These are phyloP conservation scores for Pandemis heparana DNA, from an alignment of 2,888 invertebrate genomes.

Conservation along the genomic window DNA sequence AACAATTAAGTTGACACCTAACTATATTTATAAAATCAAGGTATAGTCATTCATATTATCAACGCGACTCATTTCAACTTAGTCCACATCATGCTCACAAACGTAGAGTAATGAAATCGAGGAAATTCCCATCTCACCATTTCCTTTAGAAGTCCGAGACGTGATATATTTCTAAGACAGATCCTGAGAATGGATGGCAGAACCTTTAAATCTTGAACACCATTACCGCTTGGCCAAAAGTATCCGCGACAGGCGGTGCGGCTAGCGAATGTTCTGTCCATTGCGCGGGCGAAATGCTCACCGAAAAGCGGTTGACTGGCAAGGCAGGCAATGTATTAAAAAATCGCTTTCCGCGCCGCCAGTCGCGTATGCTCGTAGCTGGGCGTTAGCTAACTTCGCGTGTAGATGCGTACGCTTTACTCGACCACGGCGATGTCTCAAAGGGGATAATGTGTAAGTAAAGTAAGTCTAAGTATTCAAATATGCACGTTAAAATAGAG, in stretches of 20 bases:
- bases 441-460: too few species aligned
- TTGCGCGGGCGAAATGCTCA: too few species aligned
- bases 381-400: too few species aligned
- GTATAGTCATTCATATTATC: neutral
- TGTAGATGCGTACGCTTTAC: too few species aligned
- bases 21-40: neutral
- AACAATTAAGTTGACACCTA: neutral
- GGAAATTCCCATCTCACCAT: slow-evolving; percentile 32
- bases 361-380: too few species aligned
- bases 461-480: neutral
- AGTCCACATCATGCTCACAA: slow-evolving; percentile 1
- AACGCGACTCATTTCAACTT: neutral
- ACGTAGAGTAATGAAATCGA: slow-evolving; percentile 6
- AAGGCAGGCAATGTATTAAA: too few species aligned
- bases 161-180: slow-evolving; percentile 32
- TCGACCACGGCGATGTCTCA: too few species aligned
- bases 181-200: slow-evolving; percentile 29
- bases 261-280: neutral
- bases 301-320: too few species aligned
- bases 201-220: slow-evolving; percentile 38
- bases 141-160: slow-evolving; percentile 27
- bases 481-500: too few species aligned
- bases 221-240: slow-evolving; percentile 3
- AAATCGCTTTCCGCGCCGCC: too few species aligned
- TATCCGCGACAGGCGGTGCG: too few species aligned